These are phyloP conservation scores for Patella ulyssiponensis DNA, from an alignment of 2,888 invertebrate genomes.

Conservation along the genomic window DNA sequence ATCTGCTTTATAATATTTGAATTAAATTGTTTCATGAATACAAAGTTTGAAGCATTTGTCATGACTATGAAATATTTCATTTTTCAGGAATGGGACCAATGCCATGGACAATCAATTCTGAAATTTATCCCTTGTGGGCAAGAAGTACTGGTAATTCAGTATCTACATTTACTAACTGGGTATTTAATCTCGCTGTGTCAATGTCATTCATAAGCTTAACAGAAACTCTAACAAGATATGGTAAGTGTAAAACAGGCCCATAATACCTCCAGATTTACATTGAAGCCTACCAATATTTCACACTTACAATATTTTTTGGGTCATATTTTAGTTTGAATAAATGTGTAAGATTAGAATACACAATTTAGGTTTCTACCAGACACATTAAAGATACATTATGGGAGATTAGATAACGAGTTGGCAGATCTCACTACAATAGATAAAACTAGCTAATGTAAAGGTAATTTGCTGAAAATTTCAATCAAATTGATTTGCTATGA, in stretches of 20 bases:
- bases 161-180: conserved; percentile 75
- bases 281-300: neutral
- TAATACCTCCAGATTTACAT: neutral
- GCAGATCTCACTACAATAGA: no score
- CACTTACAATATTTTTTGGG: no score
- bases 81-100: conserved; percentile 75
- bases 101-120: conserved; percentile 77
- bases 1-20: neutral
- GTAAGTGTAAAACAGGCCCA: conserved; percentile 52
- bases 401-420: no score
- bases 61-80: neutral
- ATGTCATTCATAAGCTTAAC: conserved; percentile 74
- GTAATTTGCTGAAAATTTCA: no score
- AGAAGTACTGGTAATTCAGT: conserved; percentile 74
- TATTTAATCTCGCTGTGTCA: conserved; percentile 74
- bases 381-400: no score
- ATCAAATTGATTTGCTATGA: no score
- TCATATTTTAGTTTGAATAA: no score
- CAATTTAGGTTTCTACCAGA: no score
- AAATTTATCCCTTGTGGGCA: conserved; percentile 76
- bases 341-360: no score
- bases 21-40: neutral
- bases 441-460: no score
- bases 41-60: neutral
- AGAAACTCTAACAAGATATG: conserved; percentile 71